Base-by-base conservation (phyloP, 2,888 invertebrate genomes). In the Odontothrips loti region DNA sequence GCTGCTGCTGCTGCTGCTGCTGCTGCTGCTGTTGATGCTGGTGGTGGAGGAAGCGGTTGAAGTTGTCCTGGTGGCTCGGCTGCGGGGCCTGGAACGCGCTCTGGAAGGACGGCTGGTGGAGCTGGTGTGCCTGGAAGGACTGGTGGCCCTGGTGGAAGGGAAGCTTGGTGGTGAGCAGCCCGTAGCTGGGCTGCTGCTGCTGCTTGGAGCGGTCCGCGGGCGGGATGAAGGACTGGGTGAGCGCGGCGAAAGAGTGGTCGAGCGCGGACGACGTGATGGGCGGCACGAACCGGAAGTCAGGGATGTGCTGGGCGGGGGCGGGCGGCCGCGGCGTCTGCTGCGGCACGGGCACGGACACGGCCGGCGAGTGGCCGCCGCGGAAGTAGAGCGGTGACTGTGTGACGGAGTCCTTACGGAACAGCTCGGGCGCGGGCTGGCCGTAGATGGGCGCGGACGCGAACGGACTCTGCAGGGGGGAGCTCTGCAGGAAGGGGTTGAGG, bases 321-420 rank as follows among this genome's bases (percentile, higher is more conserved):
- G 88, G 86, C 89, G 88, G 88, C 88, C 88, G 86, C 88, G 89
- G 87, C 88, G 89, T 86, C 88, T 89, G 87, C 88, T 89, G 83
- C 87, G 88, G 85, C 88, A 84, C 82, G 80, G 79, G 81, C 82
- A 81, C 83, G 84, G 79, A 80, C 82, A 80, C 17, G 79, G 8
- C 58, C 23, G 68, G 68, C 81, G 83, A 83, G 84, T 83, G 83
- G 82, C 75, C 83, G 82, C 83, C 81, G 82, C 80, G 85, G 85
- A 84, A 86, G 85, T 83, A 85, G 82, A 82, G 83, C 80, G 79
- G 79, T 80, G 80, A 79, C 68, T 75, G 68, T 9, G 68, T 75
- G 23, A 27, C 68, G 8, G 68, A 75, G 68, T 75, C 68, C 68
- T 75, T 75, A 27, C 68, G 68, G 68, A 27, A 75, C 23, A 75